phyloP scores from a whole-genome alignment of 2,113 vertebrate genomes.

The Trogon melanurus region DNA sequence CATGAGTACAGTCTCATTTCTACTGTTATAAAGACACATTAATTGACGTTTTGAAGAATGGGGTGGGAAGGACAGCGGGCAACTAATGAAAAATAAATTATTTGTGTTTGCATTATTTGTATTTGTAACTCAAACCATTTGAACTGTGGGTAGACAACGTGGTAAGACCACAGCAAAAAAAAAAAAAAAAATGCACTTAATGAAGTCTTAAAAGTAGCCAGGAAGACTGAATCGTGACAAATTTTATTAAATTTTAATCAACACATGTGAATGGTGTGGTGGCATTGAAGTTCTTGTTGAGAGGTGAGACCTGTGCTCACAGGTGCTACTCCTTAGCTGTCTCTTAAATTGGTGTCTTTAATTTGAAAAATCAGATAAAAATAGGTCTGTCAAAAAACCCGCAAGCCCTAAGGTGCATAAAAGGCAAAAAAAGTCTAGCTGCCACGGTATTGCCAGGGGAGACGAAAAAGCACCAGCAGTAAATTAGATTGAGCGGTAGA shows the following conservation, averaged over 20 bases:
- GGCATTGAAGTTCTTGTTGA: background rate
- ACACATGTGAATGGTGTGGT: accelerated
- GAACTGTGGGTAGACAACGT: background rate
- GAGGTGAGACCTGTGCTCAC: background rate
- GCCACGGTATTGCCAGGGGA: background rate
- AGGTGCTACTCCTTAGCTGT: background rate
- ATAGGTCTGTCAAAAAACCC: background rate
- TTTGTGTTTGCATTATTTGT: background rate
- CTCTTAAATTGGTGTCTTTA: background rate
- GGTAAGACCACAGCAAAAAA: background rate
- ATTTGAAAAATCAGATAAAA: background rate
- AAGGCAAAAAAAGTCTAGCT: background rate
- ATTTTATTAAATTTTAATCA: background rate
- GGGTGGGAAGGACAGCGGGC: background rate
- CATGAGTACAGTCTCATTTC: background rate
- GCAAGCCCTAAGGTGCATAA: background rate
- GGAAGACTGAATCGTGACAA: background rate
- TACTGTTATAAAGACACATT: background rate
- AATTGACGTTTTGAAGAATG: background rate
- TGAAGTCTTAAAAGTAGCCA: background rate
- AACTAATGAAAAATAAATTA: no score
- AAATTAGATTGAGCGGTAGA: background rate
- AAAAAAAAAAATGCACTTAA: background rate
- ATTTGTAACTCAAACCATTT: background rate
- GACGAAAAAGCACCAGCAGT: background rate